phyloP scores from a whole-genome alignment of 2,888 invertebrate species.

The Sicus ferrugineus region DNA sequence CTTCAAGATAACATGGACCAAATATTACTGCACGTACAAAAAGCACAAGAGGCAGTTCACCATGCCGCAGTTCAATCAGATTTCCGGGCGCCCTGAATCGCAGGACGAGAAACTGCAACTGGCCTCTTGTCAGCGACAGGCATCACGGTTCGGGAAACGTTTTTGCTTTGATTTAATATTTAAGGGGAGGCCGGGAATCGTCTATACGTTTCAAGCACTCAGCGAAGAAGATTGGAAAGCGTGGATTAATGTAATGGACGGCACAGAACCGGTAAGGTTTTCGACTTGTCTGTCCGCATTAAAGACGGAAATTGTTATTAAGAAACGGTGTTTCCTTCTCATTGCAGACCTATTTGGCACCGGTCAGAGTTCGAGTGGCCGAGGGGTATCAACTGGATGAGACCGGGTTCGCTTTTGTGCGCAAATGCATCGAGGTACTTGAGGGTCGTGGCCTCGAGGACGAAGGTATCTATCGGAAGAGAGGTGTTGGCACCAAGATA shows the following conservation, averaged over 20 bases:
- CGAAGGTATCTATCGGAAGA: slow-evolving; percentile 82
- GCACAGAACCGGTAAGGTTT: slow-evolving; percentile 87
- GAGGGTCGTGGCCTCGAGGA: slow-evolving; percentile 92
- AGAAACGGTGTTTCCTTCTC: slow-evolving; percentile 33
- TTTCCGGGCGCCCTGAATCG: slow-evolving; percentile 80
- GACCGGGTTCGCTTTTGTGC: slow-evolving; percentile 88
- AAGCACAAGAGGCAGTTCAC: slow-evolving; percentile 86
- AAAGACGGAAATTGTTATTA: background rate
- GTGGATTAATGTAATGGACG: slow-evolving; percentile 95
- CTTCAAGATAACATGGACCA: slow-evolving; percentile 96
- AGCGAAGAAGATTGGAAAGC: slow-evolving; percentile 87
- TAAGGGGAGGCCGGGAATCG: slow-evolving; percentile 75
- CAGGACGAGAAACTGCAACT: slow-evolving; percentile 72
- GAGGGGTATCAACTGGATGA: slow-evolving; percentile 85
- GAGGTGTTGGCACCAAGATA: slow-evolving; percentile 92
- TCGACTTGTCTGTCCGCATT: slow-evolving; percentile 36
- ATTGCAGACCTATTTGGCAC: slow-evolving; percentile 63
- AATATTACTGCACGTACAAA: slow-evolving; percentile 95
- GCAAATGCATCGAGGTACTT: slow-evolving; percentile 81
- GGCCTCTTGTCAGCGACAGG: slow-evolving; percentile 78
- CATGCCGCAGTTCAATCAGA: slow-evolving; percentile 94
- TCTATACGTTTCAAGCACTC: slow-evolving; percentile 89
- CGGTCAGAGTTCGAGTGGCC: slow-evolving; percentile 67
- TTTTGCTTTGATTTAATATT: slow-evolving; percentile 91
- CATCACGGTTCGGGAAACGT: slow-evolving; percentile 88